These are phyloP conservation scores for Columba janthina DNA, from an alignment of 2,113 vertebrate species.

Conservation along the genomic window DNA sequence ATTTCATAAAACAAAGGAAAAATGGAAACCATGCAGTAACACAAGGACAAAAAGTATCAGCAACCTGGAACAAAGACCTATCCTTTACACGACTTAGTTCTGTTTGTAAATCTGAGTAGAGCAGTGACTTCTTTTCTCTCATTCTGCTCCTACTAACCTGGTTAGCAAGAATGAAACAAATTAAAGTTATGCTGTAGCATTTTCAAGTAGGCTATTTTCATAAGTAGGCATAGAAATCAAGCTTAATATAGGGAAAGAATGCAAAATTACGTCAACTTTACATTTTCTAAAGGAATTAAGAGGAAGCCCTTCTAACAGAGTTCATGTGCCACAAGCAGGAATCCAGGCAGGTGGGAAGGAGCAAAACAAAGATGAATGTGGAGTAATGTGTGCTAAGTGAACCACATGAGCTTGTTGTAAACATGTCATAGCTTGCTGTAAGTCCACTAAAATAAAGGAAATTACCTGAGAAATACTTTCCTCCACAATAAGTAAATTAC, in stretches of 20 bases:
- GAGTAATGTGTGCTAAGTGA: background rate
- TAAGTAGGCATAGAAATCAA: background rate
- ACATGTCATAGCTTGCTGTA: background rate
- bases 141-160: background rate
- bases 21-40: background rate
- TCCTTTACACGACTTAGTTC: background rate
- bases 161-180: background rate
- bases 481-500: background rate
- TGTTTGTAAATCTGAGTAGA: constrained; percentile 6
- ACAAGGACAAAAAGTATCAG: background rate
- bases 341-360: background rate
- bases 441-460: background rate
- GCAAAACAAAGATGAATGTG: background rate
- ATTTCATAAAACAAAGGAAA: constrained; percentile 29
- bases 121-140: background rate
- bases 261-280: background rate
- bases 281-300: background rate
- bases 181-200: background rate
- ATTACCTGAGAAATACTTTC: background rate
- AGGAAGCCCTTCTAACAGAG: background rate
- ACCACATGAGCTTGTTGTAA: background rate
- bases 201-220: background rate
- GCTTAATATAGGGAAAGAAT: background rate
- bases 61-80: background rate
- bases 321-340: background rate